These are phyloP conservation scores for Coboldia fuscipes DNA, from an alignment of 1,140 invertebrate genomes.

Conservation along the genomic window DNA sequence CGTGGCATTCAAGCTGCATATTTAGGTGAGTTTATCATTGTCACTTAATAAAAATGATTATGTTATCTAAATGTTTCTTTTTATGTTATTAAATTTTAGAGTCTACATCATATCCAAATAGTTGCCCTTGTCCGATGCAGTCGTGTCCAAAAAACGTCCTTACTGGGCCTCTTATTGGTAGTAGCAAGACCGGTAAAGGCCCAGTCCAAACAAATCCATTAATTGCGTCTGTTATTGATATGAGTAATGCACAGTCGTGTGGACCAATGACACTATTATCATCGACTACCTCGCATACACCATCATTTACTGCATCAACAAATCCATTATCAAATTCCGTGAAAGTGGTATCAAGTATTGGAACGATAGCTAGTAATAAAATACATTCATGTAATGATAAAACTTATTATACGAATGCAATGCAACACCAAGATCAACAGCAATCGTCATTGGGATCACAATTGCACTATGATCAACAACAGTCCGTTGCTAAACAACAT, in stretches of 20 bases:
- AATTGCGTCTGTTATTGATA: no score
- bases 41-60: neutral
- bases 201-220: constrained; percentile 2
- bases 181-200: constrained; percentile 19
- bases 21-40: constrained; percentile 28
- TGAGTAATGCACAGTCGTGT: no score
- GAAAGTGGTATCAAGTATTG: no score
- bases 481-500: no score
- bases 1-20: constrained; percentile 48
- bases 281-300: no score
- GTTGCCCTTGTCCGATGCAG: constrained; percentile 54
- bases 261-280: no score
- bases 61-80: constrained; percentile 3
- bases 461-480: neutral
- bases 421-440: no score
- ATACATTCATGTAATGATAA: no score
- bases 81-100: constrained; percentile 20
- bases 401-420: no score
- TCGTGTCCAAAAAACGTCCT: constrained; percentile 91
- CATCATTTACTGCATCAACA: no score
- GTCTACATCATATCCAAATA: constrained; percentile 20
- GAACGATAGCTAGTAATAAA: no score
- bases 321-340: no score
- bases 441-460: neutral
- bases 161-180: constrained; percentile 92